These are phyloP conservation scores for Tragulus kanchil DNA, from an alignment of 2,113 vertebrate genomes.

Conservation along the genomic window DNA sequence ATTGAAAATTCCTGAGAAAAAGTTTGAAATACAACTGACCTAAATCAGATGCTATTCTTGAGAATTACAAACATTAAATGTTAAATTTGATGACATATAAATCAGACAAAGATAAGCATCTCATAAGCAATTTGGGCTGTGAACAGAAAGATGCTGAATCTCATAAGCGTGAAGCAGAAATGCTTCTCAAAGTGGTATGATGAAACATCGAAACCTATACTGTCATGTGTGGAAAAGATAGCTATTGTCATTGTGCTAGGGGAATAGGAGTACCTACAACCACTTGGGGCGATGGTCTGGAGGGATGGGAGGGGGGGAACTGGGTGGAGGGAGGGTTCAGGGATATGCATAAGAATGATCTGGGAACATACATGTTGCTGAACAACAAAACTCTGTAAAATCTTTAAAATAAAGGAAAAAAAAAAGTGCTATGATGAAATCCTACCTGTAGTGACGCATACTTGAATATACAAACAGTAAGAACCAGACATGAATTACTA, in stretches of 20 bases:
- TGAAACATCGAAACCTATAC: too few species aligned
- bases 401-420: too few species aligned
- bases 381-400: too few species aligned
- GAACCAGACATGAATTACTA: constrained; percentile 2
- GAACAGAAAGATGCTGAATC: not conserved
- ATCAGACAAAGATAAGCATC: not conserved
- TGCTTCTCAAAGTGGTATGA: not conserved
- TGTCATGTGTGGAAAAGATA: too few species aligned
- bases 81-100: constrained; percentile 30
- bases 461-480: not conserved
- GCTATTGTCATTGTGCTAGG: too few species aligned
- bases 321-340: too few species aligned
- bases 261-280: too few species aligned
- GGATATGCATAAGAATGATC: too few species aligned
- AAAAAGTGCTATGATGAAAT: not conserved
- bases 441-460: not conserved
- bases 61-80: constrained; percentile 51
- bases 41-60: constrained; percentile 22
- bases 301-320: too few species aligned
- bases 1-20: constrained; percentile 40
- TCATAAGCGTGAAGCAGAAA: not conserved
- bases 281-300: too few species aligned
- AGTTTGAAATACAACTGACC: not conserved
- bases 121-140: not conserved
- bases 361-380: too few species aligned